Evolutionary conservation across 2,113 vertebrate species (phyloP), one percentile per base, ranked within the genome.

Genomic region (Struthidea cinerea): DNA sequence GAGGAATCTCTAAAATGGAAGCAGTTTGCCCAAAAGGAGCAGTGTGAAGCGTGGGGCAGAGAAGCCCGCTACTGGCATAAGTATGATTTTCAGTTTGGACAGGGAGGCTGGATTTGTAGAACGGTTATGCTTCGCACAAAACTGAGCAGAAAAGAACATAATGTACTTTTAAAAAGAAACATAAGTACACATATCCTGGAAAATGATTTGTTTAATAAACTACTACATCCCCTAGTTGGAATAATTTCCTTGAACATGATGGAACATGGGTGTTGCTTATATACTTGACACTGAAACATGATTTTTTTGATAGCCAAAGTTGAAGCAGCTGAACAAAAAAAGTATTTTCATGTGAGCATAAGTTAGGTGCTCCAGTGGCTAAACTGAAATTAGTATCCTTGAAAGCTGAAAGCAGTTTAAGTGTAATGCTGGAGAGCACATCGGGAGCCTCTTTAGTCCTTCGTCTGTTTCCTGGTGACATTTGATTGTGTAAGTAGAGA

Each of bases 191-290:
- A 89, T 95, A 84, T 92, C 89, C 86, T 97, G 91, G 83, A 84
- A 90, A 93, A 92, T 68, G 80, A 95, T 84, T 84, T 96, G 95
- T 96, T 95, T 97, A 97, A 81, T 96, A 94, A 97, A 95, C 95
- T 93, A 57, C 56, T 83, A 88, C 96, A 92, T 97, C 89, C 89
- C 80, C 49, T 92, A 44, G 67, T 17, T 93, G 73, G 60, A 94
- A 75, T 94, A 87, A 90, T 94, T 89, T 96, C 95, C 95, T 85
- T 86, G 59, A 71, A 56, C 44, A 16, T 84, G 86, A 95, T 75
- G 93, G 52, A 81, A 94, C 56, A 41, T 92, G 37, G 30, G 9
- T 94, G 83, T 92, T 96, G 64, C 68, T 90, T 86, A 63, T 70
- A 14, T 77, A 83, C 81, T 94, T 92, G 91, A 89, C 76, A 52